Conservation (phyloP, 2,888 invertebrate genomes). For the Platerodrilus igneus region DNA sequence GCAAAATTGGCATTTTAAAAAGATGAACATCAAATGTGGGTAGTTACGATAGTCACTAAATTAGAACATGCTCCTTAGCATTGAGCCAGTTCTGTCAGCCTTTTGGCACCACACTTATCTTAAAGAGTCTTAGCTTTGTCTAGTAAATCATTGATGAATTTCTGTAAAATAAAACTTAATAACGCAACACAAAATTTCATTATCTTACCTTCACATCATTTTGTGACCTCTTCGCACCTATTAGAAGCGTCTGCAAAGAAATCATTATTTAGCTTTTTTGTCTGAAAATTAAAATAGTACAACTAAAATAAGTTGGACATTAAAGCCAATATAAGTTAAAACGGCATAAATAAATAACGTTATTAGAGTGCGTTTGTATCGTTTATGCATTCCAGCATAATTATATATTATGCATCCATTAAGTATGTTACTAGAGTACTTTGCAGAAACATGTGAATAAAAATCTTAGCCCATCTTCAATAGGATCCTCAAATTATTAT, state of each 20-base stretch:
- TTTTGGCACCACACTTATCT: conserved; percentile 49
- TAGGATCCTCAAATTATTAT: too few species aligned
- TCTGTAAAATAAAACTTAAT: conserved; percentile 57
- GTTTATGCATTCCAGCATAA: too few species aligned
- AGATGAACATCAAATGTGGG: conserved; percentile 34
- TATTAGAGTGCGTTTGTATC: too few species aligned
- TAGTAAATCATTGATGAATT: conserved; percentile 85
- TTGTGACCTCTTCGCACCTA: conserved; percentile 80
- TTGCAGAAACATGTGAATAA: too few species aligned
- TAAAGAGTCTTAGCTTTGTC: conserved; percentile 87
- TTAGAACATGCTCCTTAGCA: conserved; percentile 39
- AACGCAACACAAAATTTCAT: background rate
- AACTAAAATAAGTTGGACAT: too few species aligned
- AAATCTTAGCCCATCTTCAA: too few species aligned
- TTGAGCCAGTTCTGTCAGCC: conserved; percentile 35
- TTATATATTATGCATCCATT: too few species aligned
- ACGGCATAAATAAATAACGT: too few species aligned
- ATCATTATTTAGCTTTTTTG: conserved; percentile 19
- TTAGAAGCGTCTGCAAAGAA: conserved; percentile 66
- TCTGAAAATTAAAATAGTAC: too few species aligned
- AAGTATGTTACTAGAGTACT: too few species aligned
- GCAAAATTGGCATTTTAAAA: conserved; percentile 31
- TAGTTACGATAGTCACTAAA: conserved; percentile 37
- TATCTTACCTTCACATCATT: conserved; percentile 80
- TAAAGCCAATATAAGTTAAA: too few species aligned